Conservation (phyloP, 1,140 invertebrate genomes). For the Drosophila sturtevanti region DNA sequence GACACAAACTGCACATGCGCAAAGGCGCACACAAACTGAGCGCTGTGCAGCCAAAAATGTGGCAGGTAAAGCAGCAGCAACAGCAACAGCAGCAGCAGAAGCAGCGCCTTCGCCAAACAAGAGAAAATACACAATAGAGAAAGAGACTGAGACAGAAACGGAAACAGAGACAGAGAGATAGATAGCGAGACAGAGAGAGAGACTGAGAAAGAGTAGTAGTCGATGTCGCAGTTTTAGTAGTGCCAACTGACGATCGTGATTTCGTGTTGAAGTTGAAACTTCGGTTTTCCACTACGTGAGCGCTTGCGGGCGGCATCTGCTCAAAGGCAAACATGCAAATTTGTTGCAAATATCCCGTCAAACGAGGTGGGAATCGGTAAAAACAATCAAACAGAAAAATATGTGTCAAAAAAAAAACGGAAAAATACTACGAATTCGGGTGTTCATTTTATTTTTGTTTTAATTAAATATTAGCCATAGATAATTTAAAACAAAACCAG, state of each 20-base stretch:
- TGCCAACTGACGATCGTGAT: not conserved
- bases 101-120: not conserved
- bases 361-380: constrained; percentile 18
- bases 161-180: not conserved
- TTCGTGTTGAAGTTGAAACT: constrained; percentile 1
- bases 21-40: constrained; percentile 76
- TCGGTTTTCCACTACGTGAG: constrained; percentile 47
- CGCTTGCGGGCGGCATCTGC: constrained; percentile 60
- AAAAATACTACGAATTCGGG: too few relatives aligned
- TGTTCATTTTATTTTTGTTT: too few relatives aligned
- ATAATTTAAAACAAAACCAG: too few relatives aligned
- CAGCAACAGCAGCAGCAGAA: constrained; percentile 11
- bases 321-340: constrained; percentile 77
- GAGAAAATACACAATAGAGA: constrained; percentile 18
- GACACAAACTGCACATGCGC: constrained; percentile 71
- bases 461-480: too few relatives aligned
- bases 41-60: constrained; percentile 56
- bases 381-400: too few relatives aligned
- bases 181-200: not conserved
- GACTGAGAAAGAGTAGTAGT: not conserved
- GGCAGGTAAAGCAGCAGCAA: constrained; percentile 52
- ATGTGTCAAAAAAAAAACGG: too few relatives aligned
- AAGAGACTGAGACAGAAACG: constrained; percentile 8
- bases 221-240: not conserved
- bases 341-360: constrained; percentile 72